These are phyloP conservation scores for Sarcophilus harrisii DNA, from an alignment of 2,797 vertebrate species.

Conservation along the genomic window DNA sequence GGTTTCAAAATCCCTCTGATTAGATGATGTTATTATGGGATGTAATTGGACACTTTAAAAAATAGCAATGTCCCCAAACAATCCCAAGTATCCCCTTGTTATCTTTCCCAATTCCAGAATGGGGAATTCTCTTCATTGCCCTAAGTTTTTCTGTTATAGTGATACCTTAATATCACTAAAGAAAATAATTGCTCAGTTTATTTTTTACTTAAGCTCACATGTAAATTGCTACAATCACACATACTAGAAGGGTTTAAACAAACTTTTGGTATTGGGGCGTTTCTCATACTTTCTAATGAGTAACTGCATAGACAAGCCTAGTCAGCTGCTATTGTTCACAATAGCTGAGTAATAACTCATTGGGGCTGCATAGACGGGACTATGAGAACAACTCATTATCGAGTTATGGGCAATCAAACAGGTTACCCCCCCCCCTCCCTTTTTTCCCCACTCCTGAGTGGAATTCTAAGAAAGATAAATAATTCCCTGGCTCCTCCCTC, in stretches of 20 bases:
- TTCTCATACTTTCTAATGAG: slow-evolving; percentile 76
- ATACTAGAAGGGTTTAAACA: slow-evolving; percentile 34
- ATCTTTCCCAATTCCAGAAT: background rate
- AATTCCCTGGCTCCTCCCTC: background rate
- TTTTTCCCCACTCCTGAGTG: background rate
- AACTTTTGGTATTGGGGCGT: slow-evolving; percentile 41
- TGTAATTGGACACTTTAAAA: slow-evolving; percentile 51
- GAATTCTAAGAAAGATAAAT: slow-evolving; percentile 23
- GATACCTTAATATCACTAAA: background rate
- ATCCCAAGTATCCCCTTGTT: slow-evolving; percentile 34
- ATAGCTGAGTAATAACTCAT: slow-evolving; percentile 65
- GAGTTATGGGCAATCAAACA: slow-evolving; percentile 14
- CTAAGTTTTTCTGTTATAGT: background rate
- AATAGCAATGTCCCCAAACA: slow-evolving; percentile 31
- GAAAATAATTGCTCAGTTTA: background rate
- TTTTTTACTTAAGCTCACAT: background rate
- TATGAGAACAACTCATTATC: background rate
- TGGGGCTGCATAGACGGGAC: slow-evolving; percentile 17
- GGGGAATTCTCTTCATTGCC: background rate
- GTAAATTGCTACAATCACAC: slow-evolving; percentile 17
- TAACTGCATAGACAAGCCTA: slow-evolving; percentile 56
- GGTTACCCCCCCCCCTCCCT: background rate
- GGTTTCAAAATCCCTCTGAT: slow-evolving; percentile 39
- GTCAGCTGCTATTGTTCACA: slow-evolving; percentile 52
- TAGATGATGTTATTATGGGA: background rate